Evolutionary conservation across 2,113 vertebrate species (phyloP), one percentile per base, ranked within the genome.

Genomic region (Proterorhinus semilunaris): DNA sequence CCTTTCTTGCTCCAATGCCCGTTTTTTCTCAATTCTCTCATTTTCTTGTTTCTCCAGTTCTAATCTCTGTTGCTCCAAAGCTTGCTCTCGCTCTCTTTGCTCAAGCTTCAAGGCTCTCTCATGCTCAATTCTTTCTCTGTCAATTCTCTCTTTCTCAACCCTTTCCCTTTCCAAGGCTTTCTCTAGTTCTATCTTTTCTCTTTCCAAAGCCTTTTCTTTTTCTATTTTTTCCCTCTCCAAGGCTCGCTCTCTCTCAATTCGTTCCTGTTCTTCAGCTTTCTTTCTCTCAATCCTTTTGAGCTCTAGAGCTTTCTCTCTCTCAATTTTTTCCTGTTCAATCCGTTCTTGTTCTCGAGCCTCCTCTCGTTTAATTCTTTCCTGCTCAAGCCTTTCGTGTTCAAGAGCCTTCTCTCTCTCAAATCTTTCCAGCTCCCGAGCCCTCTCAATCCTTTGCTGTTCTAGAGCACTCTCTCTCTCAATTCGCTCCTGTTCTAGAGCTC

Each of bases 331-430:
- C 8, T 1, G 69, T 10, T 87, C 69, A 36, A 58, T 2, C 71
- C 9, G 87, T 64, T 92, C 74, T 76, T 57, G 58, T 43, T 75
- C 74, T 58, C 76, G 5, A 13, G 68, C 72, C 52, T 43, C 79
- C 48, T 83, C 73, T 8, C 49, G 64, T 27, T 45, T 47, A 55
- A 45, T 68, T 44, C 48, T 54, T 27, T 79, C 63, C 8, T 1
- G 57, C 10, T 76, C 79, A 50, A 69, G 17, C 21, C 53, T 10
- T 3, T 55, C 17, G 8, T 1, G 69, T 13, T 79, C 80, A 0
- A 81, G 45, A 61, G 63, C 57, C 9, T 12, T 69, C 52, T 82
- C 75, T 21, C 50, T 48, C n/a, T 85, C 68, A 42, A 81, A 15
- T 50, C 13, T 65, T 50, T 54, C 67, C 80, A 81, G 8, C 13